Base-by-base conservation (phyloP, 2,797 vertebrate genomes). In the Myotis findleyi region DNA sequence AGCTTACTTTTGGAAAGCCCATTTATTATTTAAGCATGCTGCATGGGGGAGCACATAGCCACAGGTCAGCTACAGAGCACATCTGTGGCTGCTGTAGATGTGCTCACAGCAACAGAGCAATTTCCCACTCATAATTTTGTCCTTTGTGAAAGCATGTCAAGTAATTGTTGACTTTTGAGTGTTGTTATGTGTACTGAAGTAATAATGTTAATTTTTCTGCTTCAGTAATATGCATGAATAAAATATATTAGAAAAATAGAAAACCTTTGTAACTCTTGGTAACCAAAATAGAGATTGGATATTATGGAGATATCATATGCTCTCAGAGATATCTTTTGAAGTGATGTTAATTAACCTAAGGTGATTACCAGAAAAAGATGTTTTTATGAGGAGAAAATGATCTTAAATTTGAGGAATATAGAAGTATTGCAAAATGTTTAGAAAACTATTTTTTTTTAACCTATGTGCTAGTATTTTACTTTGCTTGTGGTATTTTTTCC, bases 161-260 rank as follows among this genome's bases (percentile, higher is more conserved):
- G 8, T 55, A 16, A 59, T 47, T 88, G 55, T 85, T 87, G 82
- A 57, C 38, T 57, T 57, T 55, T 86, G 12, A 44, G 51, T 53
- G 27, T 27, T 84, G n/a, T 62, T 93, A 41, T 47, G 23, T 82
- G 25, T 33, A 44, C 21, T 91, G 21, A 75, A 62, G 16, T 85
- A 87, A 73, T 92, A 62, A 49, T 75, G 53, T 80, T 77, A 71
- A n/a, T 79, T 94, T 92, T 90, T 87, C 66, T 92, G 30, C 71
- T 81, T 93, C 68, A 83, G 9, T 91, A 87, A 73, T 73, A 64
- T 64, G 20, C 23, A 47, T 47, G 30, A 86, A 62, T 97, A 91
- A 88, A 91, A 79, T 77, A 47, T 14, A 68, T 59, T 87, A 91
- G 84, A 36, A 77, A 94, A 89, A 85, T 14, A 92, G 53, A 81